These are phyloP conservation scores for Heterotilapia buettikoferi DNA, from an alignment of 2,113 vertebrate genomes.

Conservation along the genomic window DNA sequence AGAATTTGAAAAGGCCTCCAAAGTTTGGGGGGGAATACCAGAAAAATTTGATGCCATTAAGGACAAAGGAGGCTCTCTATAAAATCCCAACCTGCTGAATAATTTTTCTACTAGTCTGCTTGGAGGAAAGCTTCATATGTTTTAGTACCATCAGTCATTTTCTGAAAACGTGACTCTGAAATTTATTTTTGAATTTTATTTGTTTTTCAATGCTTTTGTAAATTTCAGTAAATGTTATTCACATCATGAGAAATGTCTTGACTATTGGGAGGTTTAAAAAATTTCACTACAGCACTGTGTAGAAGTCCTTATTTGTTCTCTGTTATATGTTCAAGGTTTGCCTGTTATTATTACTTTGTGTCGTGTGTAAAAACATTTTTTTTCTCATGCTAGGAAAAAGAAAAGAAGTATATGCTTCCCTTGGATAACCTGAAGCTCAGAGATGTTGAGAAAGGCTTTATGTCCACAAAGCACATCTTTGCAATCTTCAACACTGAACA, in stretches of 20 bases:
- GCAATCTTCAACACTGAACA: slow-evolving; percentile 96
- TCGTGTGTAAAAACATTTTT: background rate
- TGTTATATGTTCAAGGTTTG: background rate
- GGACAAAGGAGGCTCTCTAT: background rate
- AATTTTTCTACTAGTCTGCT: background rate
- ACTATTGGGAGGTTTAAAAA: background rate
- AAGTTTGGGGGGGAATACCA: background rate
- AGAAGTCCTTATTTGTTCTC: background rate
- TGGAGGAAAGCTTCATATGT: background rate
- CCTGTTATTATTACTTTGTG: background rate
- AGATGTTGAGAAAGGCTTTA: slow-evolving; percentile 95
- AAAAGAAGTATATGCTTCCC: slow-evolving; percentile 98
- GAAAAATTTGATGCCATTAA: background rate
- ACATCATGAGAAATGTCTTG: background rate
- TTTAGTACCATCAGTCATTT: background rate
- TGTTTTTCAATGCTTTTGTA: background rate
- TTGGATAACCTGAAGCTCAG: slow-evolving; percentile 92
- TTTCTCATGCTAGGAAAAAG: slow-evolving; percentile 81
- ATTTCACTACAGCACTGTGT: background rate
- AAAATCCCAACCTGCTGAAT: background rate
- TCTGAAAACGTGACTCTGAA: background rate
- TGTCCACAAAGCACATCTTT: slow-evolving; percentile 94
- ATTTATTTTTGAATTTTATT: background rate
- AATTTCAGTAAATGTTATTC: background rate
- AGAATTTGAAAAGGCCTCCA: background rate